These are phyloP conservation scores for Drosophila murphyi DNA, from an alignment of 1,140 invertebrate species.

Conservation along the genomic window DNA sequence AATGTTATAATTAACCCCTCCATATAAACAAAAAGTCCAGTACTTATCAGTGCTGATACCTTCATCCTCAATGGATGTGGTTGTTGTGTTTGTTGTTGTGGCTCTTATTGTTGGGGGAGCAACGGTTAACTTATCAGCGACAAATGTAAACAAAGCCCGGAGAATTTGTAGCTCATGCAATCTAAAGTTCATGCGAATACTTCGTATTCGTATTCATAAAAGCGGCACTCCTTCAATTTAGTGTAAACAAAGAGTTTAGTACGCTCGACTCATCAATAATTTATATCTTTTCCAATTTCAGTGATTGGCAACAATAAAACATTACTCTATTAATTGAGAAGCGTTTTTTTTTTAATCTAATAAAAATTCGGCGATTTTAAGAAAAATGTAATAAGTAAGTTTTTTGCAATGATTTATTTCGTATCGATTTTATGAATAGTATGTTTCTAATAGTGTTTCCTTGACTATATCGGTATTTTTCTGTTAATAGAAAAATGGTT, in stretches of 20 bases:
- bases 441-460: no score
- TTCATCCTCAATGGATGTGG: neutral
- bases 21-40: conserved; percentile 6
- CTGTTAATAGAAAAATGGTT: no score
- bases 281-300: conserved; percentile 13
- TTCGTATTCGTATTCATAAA: neutral
- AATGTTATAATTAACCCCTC: neutral
- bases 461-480: no score
- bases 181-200: conserved; percentile 13
- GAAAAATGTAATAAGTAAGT: no score
- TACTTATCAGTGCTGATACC: conserved; percentile 16
- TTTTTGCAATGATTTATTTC: no score
- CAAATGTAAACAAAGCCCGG: conserved; percentile 22
- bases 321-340: neutral
- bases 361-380: no score
- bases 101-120: neutral
- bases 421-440: no score
- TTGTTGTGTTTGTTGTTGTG: neutral
- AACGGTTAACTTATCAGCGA: conserved; percentile 12
- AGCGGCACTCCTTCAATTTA: conserved; percentile 11
- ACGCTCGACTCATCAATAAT: conserved; percentile 9
- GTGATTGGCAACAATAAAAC: neutral
- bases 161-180: conserved; percentile 5
- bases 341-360: no score
- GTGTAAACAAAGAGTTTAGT: conserved; percentile 14